phyloP scores from a whole-genome alignment of 2,888 invertebrate genomes.

The Drosophila affinis region DNA sequence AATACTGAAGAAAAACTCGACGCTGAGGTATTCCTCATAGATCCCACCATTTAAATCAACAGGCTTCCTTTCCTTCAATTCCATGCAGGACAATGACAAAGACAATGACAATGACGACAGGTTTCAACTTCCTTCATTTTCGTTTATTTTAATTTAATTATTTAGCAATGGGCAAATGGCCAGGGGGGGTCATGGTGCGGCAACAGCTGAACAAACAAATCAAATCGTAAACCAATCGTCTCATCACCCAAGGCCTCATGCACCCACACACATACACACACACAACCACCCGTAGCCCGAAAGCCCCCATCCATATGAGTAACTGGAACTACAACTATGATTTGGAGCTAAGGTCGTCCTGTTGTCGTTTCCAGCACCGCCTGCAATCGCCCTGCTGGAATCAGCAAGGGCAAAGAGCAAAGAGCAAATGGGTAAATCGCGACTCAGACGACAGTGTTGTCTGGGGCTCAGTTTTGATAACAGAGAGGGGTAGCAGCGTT shows the following conservation, averaged over 20 bases:
- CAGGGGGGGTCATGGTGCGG: conserved; percentile 5
- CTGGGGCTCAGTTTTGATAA: conserved; percentile 21
- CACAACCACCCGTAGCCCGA: neutral
- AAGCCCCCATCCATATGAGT: conserved; percentile 6
- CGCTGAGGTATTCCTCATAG: neutral
- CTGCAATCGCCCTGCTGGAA: conserved; percentile 31
- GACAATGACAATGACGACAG: conserved; percentile 21
- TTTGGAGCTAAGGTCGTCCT: conserved; percentile 30
- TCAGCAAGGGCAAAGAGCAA: conserved; percentile 22
- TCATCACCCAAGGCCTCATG: conserved; percentile 16
- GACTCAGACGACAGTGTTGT: conserved; percentile 38
- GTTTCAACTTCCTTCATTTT: conserved; percentile 18
- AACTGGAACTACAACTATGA: conserved; percentile 28
- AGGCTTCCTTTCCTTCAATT: neutral
- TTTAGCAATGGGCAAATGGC: conserved; percentile 37
- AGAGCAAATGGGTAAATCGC: conserved; percentile 39
- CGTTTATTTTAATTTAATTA: conserved; percentile 71
- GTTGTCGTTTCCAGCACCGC: conserved; percentile 6
- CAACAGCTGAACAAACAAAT: conserved; percentile 62
- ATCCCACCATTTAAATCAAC: neutral
- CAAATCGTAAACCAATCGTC: conserved; percentile 52
- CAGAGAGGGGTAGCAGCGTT: conserved; percentile 15
- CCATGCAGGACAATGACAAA: conserved; percentile 12
- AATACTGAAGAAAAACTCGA: no score
- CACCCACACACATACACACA: neutral